A percentile compares a stretch with the other conserved stretches of the same genome.
These are phyloP conservation scores for Microtus oregoni DNA, from an alignment of 2,113 vertebrate species.

Conservation along the genomic window DNA sequence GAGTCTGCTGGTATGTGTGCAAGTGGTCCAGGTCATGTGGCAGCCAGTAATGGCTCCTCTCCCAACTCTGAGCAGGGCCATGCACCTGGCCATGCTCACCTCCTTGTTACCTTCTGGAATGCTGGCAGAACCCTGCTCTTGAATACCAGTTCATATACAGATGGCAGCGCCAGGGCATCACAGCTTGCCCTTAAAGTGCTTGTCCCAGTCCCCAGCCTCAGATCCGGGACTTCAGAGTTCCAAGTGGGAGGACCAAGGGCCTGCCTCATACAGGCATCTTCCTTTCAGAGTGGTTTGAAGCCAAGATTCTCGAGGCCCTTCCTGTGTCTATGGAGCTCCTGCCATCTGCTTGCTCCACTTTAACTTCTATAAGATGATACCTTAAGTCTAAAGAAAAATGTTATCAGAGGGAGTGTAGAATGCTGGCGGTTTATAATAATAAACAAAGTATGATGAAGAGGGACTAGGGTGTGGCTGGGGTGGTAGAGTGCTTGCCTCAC, in stretches of 20 bases:
- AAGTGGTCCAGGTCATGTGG: rapidly evolving
- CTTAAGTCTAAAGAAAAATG: background rate
- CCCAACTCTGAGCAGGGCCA: background rate
- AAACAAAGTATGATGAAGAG: background rate
- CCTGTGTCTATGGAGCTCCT: rapidly evolving
- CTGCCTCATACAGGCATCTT: background rate
- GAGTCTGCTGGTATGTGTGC: background rate
- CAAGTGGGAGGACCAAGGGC: rapidly evolving
- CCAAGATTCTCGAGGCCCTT: rapidly evolving
- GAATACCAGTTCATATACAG: rapidly evolving
- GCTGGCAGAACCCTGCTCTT: too few relatives aligned
- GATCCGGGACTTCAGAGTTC: rapidly evolving
- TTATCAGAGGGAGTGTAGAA: rapidly evolving
- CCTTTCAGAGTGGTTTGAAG: rapidly evolving
- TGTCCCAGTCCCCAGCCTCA: background rate
- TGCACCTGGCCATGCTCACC: rapidly evolving
- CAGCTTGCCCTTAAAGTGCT: background rate
- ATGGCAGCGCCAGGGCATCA: rapidly evolving
- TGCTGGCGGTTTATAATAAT: background rate
- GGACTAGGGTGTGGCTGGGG: background rate
- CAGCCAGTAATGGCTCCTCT: rapidly evolving
- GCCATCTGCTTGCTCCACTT: rapidly evolving
- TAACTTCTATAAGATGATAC: rapidly evolving
- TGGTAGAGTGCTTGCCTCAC: background rate
- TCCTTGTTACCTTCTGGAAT: background rate